Evolutionary conservation across 1,140 invertebrate genomes (phyloP), one percentile per base, ranked within the genome.

Genomic region (Eueides isabella): DNA sequence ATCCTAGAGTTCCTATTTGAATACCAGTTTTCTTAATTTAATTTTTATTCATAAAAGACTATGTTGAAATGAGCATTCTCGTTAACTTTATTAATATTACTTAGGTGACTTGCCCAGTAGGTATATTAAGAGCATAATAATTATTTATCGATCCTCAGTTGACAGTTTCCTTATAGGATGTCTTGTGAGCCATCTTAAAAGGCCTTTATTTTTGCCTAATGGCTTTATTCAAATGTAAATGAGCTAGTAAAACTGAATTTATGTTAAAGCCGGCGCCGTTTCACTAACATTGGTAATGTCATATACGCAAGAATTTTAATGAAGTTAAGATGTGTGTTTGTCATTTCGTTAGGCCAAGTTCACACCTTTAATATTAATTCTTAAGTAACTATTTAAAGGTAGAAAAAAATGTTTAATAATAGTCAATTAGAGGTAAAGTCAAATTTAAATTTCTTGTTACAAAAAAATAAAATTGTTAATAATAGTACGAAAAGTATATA

Each of bases 181-280:
- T 28, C 14, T n/a, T 55, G 12, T 55, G 5, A 19, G 23, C 61
- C 19, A 67, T 61, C 30, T 61, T 72, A 61, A 31, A 72, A 66
- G 30, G 23, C 2, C 82, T 85, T 85, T 85, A 85, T 83, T 83
- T 75, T 64, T 74, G 69, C 72, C 84, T 85, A 82, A 86, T 85
- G 77, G 71, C 79, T 86, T 77, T 78, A 85, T 87, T 78, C 75
- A 61, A 78, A 85, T 85, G 79, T 81, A 86, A 87, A 84, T 86
- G 65, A 71, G 62, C 66, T 67, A 79, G 68, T 71, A 78, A 81
- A 81, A 86, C 72, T 76, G 35, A 72, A 79, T 84, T 83, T 81
- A 85, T 78, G 68, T 73, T 77, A 70, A 79, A 78, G 72, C 61
- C 69, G 78, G 80, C 80, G 78, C 80, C 83, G 73, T 75, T 72